Base-by-base conservation (phyloP, 1,140 invertebrate genomes). In the Saccostrea echinata region DNA sequence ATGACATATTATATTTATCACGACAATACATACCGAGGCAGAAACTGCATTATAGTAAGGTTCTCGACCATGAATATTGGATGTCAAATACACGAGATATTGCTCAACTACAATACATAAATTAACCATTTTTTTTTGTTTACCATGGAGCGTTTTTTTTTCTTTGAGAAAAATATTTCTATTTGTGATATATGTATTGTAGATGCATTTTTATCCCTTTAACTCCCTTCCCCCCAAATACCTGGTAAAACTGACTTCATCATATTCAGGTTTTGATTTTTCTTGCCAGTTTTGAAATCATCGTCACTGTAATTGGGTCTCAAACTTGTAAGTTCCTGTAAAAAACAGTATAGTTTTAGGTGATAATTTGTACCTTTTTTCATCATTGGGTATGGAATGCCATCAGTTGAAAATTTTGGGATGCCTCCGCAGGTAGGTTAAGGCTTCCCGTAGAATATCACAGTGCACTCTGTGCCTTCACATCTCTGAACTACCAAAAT, bases 291-390 rank as follows among this genome's bases (percentile, higher is more conserved):
- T 33, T 33, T 76, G 27, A 30, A 76, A 76, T 76, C 68, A 30
- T 76, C 33, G 12, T 24, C 68, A 12, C 16, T 16, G 0, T 76
- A 76, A 30, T 76, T 76, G 11, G 68, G 9, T 76, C 27, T 76
- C 68, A 76, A 76, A 76, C 27, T 33, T 27, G 68, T 76, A 0
- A 76, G 68, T 76, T 76, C 68, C 68, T 76, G 68, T 16, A 30
- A 27, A 71, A 71, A 30, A 71, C n/a, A 76, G 16, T 43, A 43
- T 43, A 43, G 9, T 6, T 43, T 8, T 43, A n/a, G n/a, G 43
- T 43, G 0, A 2, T 6, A 43, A 8, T 4, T 43, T 43, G 43
- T 8, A 8, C 9, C 6, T 43, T 43, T 43, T 43, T 8, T 9
- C 6, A 43, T 43, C 43, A 43, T 8, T 8, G 6, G 43, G 1